phyloP scores from a whole-genome alignment of 2,888 invertebrate species.

The Trachelus iudaicus region DNA sequence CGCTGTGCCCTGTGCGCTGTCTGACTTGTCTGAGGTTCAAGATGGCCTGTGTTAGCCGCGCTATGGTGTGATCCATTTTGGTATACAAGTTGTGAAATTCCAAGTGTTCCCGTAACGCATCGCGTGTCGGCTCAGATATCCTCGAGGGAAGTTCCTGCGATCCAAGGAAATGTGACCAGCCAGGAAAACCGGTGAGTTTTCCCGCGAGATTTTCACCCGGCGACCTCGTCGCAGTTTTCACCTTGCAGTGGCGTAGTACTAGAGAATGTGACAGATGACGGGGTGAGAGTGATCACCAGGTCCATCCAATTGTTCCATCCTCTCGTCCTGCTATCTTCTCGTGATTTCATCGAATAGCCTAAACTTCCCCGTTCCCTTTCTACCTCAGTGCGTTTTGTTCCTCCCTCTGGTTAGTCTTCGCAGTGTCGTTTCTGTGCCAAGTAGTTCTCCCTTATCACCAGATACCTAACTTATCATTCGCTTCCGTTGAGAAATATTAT shows the following conservation, averaged over 20 bases:
- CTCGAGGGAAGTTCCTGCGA: neutral
- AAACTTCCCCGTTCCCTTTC: neutral
- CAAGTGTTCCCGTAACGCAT: neutral
- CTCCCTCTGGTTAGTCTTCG: neutral
- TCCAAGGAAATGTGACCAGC: slow-evolving; percentile 39
- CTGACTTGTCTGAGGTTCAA: slow-evolving; percentile 35
- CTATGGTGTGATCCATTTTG: slow-evolving; percentile 24
- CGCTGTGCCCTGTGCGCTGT: slow-evolving; percentile 11
- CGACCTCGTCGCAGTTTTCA: neutral
- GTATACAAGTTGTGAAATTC: neutral
- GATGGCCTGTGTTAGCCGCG: slow-evolving; percentile 34
- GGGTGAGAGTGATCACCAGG: neutral
- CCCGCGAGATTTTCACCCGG: slow-evolving; percentile 2
- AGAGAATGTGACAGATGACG: slow-evolving; percentile 1
- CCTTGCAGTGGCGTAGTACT: neutral
- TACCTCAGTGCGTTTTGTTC: neutral
- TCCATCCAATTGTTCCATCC: neutral
- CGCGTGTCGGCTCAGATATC: neutral
- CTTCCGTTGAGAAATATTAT: neutral
- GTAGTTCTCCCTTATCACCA: neutral
- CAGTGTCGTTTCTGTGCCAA: neutral
- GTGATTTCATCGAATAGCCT: neutral
- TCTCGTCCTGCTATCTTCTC: no score
- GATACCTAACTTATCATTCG: neutral
- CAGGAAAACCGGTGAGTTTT: slow-evolving; percentile 39